A percentile compares a stretch with the other conserved stretches of the same genome.
These are phyloP conservation scores for Cataglyphis altisquamis DNA, from an alignment of 2,888 invertebrate species.

Conservation along the genomic window DNA sequence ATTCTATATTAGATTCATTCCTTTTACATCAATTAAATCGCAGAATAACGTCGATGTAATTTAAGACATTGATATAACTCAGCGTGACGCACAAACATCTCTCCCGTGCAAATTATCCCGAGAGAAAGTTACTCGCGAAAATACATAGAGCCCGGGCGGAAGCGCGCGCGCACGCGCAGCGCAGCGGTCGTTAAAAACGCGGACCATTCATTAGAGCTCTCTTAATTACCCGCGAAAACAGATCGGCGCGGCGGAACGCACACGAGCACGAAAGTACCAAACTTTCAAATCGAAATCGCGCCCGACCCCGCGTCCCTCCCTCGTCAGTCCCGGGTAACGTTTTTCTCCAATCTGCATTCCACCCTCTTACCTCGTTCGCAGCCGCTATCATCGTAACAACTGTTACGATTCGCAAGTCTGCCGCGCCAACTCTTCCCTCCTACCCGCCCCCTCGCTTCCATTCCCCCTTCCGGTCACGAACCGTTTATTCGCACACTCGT, in stretches of 20 bases:
- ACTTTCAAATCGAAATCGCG: constrained; percentile 60
- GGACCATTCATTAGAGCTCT: constrained; percentile 42
- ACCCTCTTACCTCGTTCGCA: constrained; percentile 63
- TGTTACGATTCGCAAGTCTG: constrained; percentile 77
- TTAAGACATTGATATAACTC: background rate
- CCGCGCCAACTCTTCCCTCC: constrained; percentile 21
- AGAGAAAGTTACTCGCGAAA: constrained; percentile 32
- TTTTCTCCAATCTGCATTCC: constrained; percentile 69
- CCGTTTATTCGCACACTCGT: constrained; percentile 77
- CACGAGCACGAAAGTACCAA: constrained; percentile 50
- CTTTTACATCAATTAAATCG: background rate
- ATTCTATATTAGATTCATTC: background rate
- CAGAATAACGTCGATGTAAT: background rate
- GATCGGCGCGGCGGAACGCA: constrained; percentile 34
- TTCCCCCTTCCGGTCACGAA: constrained; percentile 73
- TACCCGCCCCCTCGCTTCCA: background rate
- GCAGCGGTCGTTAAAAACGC: constrained; percentile 37
- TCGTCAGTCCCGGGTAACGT: constrained; percentile 51
- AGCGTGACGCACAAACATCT: constrained; percentile 7
- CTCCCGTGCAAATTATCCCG: constrained; percentile 14
- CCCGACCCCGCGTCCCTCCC: constrained; percentile 59
- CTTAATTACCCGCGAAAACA: constrained; percentile 54
- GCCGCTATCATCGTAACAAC: constrained; percentile 77
- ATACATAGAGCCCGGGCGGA: background rate
- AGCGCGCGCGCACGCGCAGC: background rate